These are phyloP conservation scores for Bos taurus DNA, from an alignment of 2,113 vertebrate species.

Conservation along the genomic window DNA sequence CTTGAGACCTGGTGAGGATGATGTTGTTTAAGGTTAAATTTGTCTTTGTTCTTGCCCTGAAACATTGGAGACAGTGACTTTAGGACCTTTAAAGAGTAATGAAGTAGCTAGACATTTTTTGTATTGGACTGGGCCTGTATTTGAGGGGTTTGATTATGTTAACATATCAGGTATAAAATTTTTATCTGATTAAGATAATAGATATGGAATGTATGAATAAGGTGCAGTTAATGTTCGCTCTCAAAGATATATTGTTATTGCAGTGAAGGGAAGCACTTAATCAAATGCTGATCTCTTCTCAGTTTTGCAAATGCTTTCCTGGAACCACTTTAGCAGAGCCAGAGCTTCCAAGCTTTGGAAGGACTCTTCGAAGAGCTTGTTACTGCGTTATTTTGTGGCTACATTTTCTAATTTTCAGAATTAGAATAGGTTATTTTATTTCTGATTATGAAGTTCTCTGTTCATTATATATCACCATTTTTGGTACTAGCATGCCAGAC, in stretches of 20 bases:
- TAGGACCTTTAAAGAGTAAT: slow-evolving; percentile 10
- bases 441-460: not conserved
- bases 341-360: slow-evolving; percentile 34
- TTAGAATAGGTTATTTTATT: slow-evolving; percentile 16
- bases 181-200: slow-evolving; percentile 46
- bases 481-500: not conserved
- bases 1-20: not conserved
- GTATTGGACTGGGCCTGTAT: not conserved
- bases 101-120: not conserved
- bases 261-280: slow-evolving; percentile 37
- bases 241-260: slow-evolving; percentile 38
- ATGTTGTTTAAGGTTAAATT: not conserved
- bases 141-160: slow-evolving; percentile 25
- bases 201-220: slow-evolving; percentile 31
- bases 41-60: not conserved
- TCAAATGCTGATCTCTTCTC: slow-evolving; percentile 52
- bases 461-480: slow-evolving; percentile 8
- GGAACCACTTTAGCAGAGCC: slow-evolving; percentile 12
- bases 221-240: slow-evolving; percentile 42
- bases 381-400: slow-evolving; percentile 12
- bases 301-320: slow-evolving; percentile 52
- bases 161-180: slow-evolving; percentile 27
- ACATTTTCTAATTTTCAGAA: slow-evolving; percentile 22
- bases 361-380: not conserved
- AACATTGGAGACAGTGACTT: not conserved